phyloP scores from a whole-genome alignment of 2,888 invertebrate genomes.

The Tineola bisselliella region DNA sequence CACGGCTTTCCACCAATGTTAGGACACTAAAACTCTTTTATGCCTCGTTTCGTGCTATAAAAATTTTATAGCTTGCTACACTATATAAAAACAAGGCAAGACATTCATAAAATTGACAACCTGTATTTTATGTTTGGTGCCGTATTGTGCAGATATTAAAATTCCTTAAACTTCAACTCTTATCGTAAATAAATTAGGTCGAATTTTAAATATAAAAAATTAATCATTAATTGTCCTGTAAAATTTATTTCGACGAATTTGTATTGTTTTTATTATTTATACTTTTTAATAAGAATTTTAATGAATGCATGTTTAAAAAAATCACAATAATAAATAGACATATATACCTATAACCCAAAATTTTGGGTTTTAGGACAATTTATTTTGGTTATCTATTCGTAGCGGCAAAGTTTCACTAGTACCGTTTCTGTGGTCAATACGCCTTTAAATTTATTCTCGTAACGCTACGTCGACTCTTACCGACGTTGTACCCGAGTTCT shows the following conservation, averaged over 20 bases:
- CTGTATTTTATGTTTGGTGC: constrained; percentile 35
- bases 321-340: too few relatives aligned
- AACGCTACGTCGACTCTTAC: constrained; percentile 9
- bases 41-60: constrained; percentile 46
- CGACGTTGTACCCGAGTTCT: background rate
- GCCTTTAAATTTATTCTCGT: constrained; percentile 8
- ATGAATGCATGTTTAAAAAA: background rate
- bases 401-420: background rate
- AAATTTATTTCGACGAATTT: background rate
- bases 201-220: background rate
- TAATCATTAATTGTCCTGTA: background rate
- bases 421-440: background rate
- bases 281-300: background rate
- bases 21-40: constrained; percentile 39
- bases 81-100: constrained; percentile 42
- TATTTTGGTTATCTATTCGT: background rate
- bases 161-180: background rate
- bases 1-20: constrained; percentile 33
- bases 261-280: background rate
- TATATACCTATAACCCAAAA: too few relatives aligned
- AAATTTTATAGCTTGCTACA: constrained; percentile 51
- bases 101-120: constrained; percentile 46
- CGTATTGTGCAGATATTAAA: constrained; percentile 9
- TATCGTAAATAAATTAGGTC: background rate
- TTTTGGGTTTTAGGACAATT: too few relatives aligned